Percentiles rank a stretch among this genome's conserved stretches.
phyloP scores from a whole-genome alignment of 1,140 invertebrate species.

The Drosophila ambigua region DNA sequence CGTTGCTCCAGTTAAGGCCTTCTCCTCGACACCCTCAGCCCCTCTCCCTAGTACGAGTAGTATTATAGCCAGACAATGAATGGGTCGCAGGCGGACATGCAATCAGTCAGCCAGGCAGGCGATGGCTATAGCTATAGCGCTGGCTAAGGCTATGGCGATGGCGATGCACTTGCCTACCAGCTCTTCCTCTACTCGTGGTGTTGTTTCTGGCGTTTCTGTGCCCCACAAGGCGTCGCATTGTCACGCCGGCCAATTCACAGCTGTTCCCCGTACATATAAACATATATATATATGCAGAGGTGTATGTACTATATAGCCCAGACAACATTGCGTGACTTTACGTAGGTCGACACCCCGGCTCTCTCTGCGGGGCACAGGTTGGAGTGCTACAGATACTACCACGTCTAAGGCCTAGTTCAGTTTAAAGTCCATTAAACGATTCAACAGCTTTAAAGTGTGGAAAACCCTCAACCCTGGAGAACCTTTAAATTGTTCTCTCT shows the following conservation, averaged over 20 bases:
- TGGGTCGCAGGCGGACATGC: slow-evolving; percentile 71
- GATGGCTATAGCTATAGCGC: slow-evolving; percentile 17
- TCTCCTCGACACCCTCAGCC: slow-evolving; percentile 26
- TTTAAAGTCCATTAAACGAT: slow-evolving; percentile 56
- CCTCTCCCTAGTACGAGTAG: neutral
- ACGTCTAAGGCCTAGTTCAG: slow-evolving; percentile 69
- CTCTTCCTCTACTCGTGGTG: slow-evolving; percentile 29
- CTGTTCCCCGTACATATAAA: slow-evolving; percentile 29
- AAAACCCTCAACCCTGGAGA: neutral
- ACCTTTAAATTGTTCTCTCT: neutral
- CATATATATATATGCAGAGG: neutral
- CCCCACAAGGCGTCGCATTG: slow-evolving; percentile 64
- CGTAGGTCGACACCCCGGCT: slow-evolving; percentile 57
- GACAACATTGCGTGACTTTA: slow-evolving; percentile 79
- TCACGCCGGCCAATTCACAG: slow-evolving; percentile 67
- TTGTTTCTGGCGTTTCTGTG: slow-evolving; percentile 35
- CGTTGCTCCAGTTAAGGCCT: slow-evolving; percentile 76
- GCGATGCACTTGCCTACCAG: slow-evolving; percentile 70
- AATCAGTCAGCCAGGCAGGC: slow-evolving; percentile 64
- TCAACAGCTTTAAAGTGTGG: slow-evolving; percentile 29
- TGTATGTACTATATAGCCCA: slow-evolving; percentile 13
- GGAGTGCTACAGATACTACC: slow-evolving; percentile 16
- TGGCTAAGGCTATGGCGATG: slow-evolving; percentile 5
- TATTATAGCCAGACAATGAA: slow-evolving; percentile 69
- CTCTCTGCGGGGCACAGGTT: slow-evolving; percentile 20